These are phyloP conservation scores for Buteo buteo DNA, from an alignment of 2,113 vertebrate genomes.

Conservation along the genomic window DNA sequence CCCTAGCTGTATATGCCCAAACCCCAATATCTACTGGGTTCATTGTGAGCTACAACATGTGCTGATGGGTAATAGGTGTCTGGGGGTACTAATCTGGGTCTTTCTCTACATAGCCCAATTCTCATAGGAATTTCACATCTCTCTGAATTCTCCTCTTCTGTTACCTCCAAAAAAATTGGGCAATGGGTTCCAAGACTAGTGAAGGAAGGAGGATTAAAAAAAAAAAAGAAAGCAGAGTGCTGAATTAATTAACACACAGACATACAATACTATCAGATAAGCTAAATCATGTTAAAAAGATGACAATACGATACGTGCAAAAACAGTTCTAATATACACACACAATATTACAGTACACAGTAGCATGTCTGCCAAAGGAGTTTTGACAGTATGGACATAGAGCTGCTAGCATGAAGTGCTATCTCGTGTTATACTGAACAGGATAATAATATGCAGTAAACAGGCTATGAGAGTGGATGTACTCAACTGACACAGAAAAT, in stretches of 20 bases:
- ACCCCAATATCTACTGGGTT: background rate
- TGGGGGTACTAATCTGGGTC: background rate
- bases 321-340: background rate
- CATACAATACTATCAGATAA: background rate
- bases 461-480: background rate
- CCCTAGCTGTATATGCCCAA: background rate
- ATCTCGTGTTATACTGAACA: background rate
- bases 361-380: background rate
- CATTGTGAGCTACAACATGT: background rate
- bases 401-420: background rate
- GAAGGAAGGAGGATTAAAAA: background rate
- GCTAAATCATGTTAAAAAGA: background rate
- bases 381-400: background rate
- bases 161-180: accelerated
- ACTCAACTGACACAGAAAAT: background rate
- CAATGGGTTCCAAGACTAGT: background rate
- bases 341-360: background rate
- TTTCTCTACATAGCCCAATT: background rate
- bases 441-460: background rate
- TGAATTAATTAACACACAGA: background rate
- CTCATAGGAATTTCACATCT: background rate
- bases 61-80: background rate
- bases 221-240: background rate
- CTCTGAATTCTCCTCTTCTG: background rate
- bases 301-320: background rate